phyloP scores from a whole-genome alignment of 2,113 vertebrate species.

The Tamias sibiricus region DNA sequence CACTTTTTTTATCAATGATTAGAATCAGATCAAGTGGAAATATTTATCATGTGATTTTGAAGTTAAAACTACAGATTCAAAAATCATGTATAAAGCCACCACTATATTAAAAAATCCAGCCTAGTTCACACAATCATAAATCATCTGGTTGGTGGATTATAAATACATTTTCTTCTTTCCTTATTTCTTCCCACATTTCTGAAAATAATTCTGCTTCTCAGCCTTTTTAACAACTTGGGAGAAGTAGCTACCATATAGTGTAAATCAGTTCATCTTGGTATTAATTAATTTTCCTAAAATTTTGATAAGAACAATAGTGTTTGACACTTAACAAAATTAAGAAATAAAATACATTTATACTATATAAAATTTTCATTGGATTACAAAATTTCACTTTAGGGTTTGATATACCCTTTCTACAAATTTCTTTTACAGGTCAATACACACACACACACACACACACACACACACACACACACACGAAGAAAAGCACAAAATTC shows the following conservation, averaged over 20 bases:
- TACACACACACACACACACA: no score
- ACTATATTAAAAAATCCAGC: not conserved
- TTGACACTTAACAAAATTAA: not conserved
- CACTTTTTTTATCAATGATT: not conserved
- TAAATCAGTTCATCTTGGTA: not conserved
- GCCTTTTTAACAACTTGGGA: not conserved
- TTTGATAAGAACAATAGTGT: not conserved
- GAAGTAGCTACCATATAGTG: not conserved
- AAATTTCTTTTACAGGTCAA: not conserved
- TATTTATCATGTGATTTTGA: not conserved
- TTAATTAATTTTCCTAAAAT: not conserved
- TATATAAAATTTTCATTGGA: not conserved
- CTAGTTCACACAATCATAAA: not conserved
- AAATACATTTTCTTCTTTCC: not conserved
- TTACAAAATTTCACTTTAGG: not conserved
- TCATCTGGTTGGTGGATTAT: not conserved
- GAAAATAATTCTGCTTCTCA: constrained; percentile 24
- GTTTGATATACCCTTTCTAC: not conserved
- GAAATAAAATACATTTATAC: not conserved
- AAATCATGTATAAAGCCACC: not conserved
- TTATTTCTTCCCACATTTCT: not conserved
- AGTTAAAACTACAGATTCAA: not conserved
- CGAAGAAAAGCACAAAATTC: not conserved
- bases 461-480: not conserved
- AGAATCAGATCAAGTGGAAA: not conserved